These are phyloP conservation scores for Ischnus inquisitorius DNA, from an alignment of 2,888 invertebrate species.

Conservation along the genomic window DNA sequence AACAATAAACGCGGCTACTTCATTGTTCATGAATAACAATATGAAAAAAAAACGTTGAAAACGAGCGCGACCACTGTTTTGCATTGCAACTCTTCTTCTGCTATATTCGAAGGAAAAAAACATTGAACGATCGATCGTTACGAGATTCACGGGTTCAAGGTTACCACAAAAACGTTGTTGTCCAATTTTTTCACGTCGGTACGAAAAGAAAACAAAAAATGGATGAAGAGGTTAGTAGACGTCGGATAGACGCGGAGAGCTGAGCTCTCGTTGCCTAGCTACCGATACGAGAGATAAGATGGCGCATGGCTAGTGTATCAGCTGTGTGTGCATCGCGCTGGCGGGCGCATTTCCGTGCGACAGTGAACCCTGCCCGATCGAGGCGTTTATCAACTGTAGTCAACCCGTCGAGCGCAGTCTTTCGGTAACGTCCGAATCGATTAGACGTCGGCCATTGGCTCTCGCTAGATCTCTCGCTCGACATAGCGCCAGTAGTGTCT, in stretches of 20 bases:
- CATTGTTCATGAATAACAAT: too few species aligned
- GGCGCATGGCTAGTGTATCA: slow-evolving; percentile 37
- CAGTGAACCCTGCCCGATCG: neutral
- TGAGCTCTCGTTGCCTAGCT: slow-evolving; percentile 37
- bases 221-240: neutral
- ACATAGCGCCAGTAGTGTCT: neutral
- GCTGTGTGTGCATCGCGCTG: slow-evolving; percentile 6
- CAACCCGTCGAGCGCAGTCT: slow-evolving; percentile 19
- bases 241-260: neutral
- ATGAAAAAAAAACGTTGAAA: too few species aligned
- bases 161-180: too few species aligned
- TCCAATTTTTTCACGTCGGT: too few species aligned
- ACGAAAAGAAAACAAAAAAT: too few species aligned
- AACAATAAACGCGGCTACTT: too few species aligned
- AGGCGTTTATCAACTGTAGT: slow-evolving; percentile 36
- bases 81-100: too few species aligned
- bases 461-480: neutral
- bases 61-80: too few species aligned
- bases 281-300: slow-evolving; percentile 38
- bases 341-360: slow-evolving; percentile 12
- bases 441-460: neutral
- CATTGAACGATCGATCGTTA: too few species aligned
- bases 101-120: too few species aligned
- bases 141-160: too few species aligned
- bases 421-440: neutral